Evolutionary conservation across 1,140 invertebrate genomes (phyloP), one percentile per base, ranked within the genome.

Genomic region (Tenebrio molitor): DNA sequence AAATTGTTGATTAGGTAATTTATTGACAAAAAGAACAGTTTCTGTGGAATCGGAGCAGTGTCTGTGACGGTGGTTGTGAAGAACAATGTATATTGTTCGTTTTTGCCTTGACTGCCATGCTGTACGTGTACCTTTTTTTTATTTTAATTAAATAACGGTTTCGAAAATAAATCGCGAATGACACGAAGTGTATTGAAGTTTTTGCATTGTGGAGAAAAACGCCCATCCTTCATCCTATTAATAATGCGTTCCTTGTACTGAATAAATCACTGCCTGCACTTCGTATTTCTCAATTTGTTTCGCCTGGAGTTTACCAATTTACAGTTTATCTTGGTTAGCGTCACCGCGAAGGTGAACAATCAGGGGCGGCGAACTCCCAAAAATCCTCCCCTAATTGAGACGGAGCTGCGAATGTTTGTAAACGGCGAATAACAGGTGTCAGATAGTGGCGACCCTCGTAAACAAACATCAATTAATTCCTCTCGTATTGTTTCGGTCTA

Each of bases 251-350:
- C 62, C 34, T 41, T 58, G 42, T 50, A 33, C 41, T 39, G 29
- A 69, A 75, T 75, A 75, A 75, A 75, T 75, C 74, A 73, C 74
- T 72, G 71, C 67, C 74, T 69, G 50, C 71, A 72, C 67, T 75
- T 73, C 71, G 74, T 73, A 75, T 75, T 75, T 75, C 74, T 75
- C 74, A 75, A 75, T 75, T 75, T 73, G 74, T 75, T 73, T 67
- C 71, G 74, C 58, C 42, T 44, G 66, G 68, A 70, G 71, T 75
- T 73, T 73, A 73, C 74, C 66, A 75, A 73, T 75, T 73, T 73
- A 75, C 74, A 73, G 58, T 75, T 73, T 75, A 70, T 75, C 74
- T 75, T 73, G 41, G 74, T 75, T 75, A 75, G 50, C 46, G 74
- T 71, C 68, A 66, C 50, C 29, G 15, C 25, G 21, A 39, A 66